Conservation (phyloP, 2,888 invertebrate species). For the Zele albiditarsus region DNA sequence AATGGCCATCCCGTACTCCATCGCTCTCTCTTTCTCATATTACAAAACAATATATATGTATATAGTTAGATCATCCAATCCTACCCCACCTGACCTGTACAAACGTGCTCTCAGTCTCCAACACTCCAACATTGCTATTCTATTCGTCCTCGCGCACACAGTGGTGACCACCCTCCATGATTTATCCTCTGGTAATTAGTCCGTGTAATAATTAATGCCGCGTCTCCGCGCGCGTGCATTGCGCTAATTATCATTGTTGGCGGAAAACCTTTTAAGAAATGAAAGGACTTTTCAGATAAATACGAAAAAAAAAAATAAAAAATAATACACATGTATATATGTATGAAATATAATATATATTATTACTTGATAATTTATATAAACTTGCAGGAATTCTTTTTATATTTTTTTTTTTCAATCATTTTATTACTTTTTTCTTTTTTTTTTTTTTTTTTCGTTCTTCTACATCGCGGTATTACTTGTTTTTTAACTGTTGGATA, state of each 20-base stretch:
- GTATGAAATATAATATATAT: conserved; percentile 7
- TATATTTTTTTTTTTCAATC: conserved; percentile 1
- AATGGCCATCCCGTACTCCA: conserved; percentile 61
- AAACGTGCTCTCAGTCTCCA: background rate
- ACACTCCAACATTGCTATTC: conserved; percentile 39
- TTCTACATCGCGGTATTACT: too few species aligned
- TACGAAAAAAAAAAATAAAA: conserved; percentile 53
- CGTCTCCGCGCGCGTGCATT: conserved; percentile 63
- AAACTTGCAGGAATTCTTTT: background rate
- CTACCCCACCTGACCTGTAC: conserved; percentile 31
- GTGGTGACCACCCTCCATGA: conserved; percentile 57
- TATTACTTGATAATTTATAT: conserved; percentile 7
- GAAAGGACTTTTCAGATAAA: conserved; percentile 72
- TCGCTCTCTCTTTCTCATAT: conserved; percentile 23
- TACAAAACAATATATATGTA: conserved; percentile 30
- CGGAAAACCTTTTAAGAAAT: conserved; percentile 73
- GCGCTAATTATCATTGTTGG: conserved; percentile 70
- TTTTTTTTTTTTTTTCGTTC: background rate
- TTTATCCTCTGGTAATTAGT: conserved; percentile 73
- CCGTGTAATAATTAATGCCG: conserved; percentile 72
- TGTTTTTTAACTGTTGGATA: too few species aligned
- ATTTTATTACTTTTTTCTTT: background rate
- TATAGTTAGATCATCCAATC: conserved; percentile 58
- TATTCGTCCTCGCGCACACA: conserved; percentile 11
- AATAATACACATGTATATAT: background rate